Base-by-base conservation (phyloP, 2,113 vertebrate species). In the Macroglossus sobrinus region DNA sequence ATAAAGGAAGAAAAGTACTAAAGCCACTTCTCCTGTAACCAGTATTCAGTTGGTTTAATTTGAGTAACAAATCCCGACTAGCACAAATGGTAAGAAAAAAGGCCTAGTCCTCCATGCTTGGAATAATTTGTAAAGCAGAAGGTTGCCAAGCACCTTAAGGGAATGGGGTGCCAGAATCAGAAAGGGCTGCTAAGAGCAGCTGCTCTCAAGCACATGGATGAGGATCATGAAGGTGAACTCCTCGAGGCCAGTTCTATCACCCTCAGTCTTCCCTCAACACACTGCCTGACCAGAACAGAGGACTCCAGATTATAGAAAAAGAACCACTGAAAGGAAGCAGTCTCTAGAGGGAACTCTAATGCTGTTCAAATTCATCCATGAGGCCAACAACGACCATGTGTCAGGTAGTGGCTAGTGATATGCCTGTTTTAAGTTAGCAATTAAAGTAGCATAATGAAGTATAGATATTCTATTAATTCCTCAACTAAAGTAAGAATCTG, bases 341-440 rank as follows among this genome's bases (percentile, higher is more conserved):
- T 79, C 76, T 81, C 85, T 72, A 84, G 63, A 72, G 50, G n/a
- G 30, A 96, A 69, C 33, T 35, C 57, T 76, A 38, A 81, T 57
- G 66, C 6, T 74, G 35, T 19, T 86, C 75, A 95, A 74, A 95
- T 82, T 69, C 12, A 82, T 15, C 53, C 15, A 74, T 35, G 71
- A 13, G 43, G 64, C 71, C 66, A 92, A 84, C 13, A 61, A 79
- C 61, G 22, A 61, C 14, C 47, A 89, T 6, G 14, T 10, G 30
- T 55, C 47, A 74, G 26, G 80, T 16, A 2, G 53, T 80, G 35
- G 40, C 16, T 45, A 68, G 24, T 50, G 28, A 69, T 4, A 6
- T n/a, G 33, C 21, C 63, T 40, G 22, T 93, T 69, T 80, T 38
- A 94, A 35, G 45, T 86, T 63, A 87, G 84, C 28, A 63, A 33